Conservation (phyloP, 2,888 invertebrate species). For the Venustoraphidia nigricollis region DNA sequence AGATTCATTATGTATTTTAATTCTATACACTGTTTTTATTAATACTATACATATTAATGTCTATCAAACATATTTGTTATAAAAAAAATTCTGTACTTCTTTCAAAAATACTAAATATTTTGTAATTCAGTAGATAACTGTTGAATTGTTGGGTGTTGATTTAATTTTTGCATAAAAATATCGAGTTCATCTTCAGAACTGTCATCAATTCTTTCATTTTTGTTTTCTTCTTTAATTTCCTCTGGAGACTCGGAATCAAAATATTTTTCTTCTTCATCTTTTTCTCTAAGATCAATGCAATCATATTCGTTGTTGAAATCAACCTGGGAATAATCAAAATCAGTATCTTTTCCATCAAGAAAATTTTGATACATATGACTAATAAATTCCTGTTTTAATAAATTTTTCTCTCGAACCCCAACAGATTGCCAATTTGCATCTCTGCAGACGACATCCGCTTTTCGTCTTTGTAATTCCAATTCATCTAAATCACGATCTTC, state of each 20-base stretch:
- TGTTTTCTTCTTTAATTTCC: slow-evolving; percentile 17
- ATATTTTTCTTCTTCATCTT: slow-evolving; percentile 81
- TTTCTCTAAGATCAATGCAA: slow-evolving; percentile 49
- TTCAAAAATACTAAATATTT: slow-evolving; percentile 13
- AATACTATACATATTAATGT: no score
- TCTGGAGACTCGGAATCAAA: slow-evolving; percentile 67
- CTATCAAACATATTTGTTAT: no score
- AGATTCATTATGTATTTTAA: no score
- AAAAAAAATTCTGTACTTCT: no score
- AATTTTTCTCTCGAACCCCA: slow-evolving; percentile 40
- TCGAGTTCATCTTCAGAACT: slow-evolving; percentile 51
- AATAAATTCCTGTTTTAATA: slow-evolving; percentile 66
- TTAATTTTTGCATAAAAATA: slow-evolving; percentile 49
- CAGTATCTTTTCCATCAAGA: slow-evolving; percentile 62
- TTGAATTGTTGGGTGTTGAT: slow-evolving; percentile 24
- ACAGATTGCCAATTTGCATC: slow-evolving; percentile 23
- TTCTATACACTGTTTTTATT: no score
- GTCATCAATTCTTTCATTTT: slow-evolving; percentile 14
- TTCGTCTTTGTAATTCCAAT: slow-evolving; percentile 7
- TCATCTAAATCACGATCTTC: slow-evolving; percentile 22
- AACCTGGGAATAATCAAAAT: slow-evolving; percentile 70
- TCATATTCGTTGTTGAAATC: slow-evolving; percentile 74
- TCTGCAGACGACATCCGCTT: slow-evolving; percentile 13
- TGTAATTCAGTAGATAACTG: slow-evolving; percentile 21
- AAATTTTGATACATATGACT: slow-evolving; percentile 76